Evolutionary conservation across 2,797 vertebrate genomes (phyloP), one percentile per base, ranked within the genome.

Genomic region (Sebastes alutus): DNA sequence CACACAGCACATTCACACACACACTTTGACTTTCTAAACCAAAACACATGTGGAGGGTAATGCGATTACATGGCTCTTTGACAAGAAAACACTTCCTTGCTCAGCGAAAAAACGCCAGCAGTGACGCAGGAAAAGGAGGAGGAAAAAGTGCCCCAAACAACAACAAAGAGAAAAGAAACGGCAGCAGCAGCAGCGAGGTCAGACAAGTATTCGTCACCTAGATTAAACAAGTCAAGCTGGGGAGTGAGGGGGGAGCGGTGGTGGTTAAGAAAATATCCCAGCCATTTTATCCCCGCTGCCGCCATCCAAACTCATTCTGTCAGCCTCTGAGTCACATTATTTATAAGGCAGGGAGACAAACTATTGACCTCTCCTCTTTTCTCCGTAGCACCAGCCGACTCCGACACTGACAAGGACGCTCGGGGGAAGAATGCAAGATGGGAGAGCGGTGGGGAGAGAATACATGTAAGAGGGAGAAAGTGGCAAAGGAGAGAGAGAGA

Each of bases 291-390:
- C 70, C 82, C 78, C 42, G 65, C 87, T 74, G 78, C 88, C 2
- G 62, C 89, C 90, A 89, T 88, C 83, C 84, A 91, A 89, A 90
- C 88, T 76, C 82, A 90, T 88, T 91, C 90, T 79, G 86, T 91
- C 89, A 90, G 91, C 87, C 78, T 87, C 81, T 87, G 88, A 95
- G 77, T 92, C 92, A 91, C 88, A 89, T 92, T 92, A 94, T 95
- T 94, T 95, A 94, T 91, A 90, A 94, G 79, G 87, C 85, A 75
- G 80, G 77, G 87, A 94, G 93, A 92, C 91, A 93, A 93, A 93
- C 92, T 92, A 90, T 91, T 94, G 93, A 94, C 94, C 94, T 94
- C 78, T 77, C 75, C 82, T 89, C 84, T 92, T 89, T 81, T 83
- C 86, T 85, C 82, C 68, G 55, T 58, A 85, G 88, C 83, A 89